These are phyloP conservation scores for Lepisosteus osseus DNA, from an alignment of 2,113 vertebrate genomes.

Conservation along the genomic window DNA sequence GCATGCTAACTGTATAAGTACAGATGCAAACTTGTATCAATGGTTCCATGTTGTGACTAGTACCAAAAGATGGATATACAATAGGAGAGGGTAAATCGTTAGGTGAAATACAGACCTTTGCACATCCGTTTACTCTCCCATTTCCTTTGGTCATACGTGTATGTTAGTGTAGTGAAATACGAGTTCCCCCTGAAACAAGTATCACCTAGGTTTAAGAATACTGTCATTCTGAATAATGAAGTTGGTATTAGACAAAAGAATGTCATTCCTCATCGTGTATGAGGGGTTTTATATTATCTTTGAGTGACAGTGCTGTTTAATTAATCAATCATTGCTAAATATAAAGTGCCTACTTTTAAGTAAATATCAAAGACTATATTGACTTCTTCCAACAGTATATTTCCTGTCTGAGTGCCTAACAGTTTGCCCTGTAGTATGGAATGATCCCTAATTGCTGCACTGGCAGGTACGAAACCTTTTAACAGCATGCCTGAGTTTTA, in stretches of 20 bases:
- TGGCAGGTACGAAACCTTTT: background rate
- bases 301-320: conserved; percentile 36
- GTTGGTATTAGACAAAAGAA: background rate
- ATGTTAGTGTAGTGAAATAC: no score
- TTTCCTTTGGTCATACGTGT: no score
- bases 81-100: background rate
- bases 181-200: background rate
- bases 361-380: conserved; percentile 41
- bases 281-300: conserved; percentile 5
- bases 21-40: no score
- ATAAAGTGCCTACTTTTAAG: conserved; percentile 65
- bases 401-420: conserved; percentile 31
- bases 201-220: background rate
- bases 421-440: background rate
- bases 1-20: no score
- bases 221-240: background rate
- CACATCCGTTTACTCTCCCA: background rate
- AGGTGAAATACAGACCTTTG: background rate
- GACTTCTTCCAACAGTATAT: conserved; percentile 35
- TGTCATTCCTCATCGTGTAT: background rate
- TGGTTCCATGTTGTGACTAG: no score
- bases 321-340: conserved; percentile 26
- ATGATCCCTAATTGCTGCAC: background rate
- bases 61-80: no score
- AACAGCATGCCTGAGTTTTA: conserved; percentile 20